Conservation (phyloP, 2,888 invertebrate species). For the Drosophila heteroneura region DNA sequence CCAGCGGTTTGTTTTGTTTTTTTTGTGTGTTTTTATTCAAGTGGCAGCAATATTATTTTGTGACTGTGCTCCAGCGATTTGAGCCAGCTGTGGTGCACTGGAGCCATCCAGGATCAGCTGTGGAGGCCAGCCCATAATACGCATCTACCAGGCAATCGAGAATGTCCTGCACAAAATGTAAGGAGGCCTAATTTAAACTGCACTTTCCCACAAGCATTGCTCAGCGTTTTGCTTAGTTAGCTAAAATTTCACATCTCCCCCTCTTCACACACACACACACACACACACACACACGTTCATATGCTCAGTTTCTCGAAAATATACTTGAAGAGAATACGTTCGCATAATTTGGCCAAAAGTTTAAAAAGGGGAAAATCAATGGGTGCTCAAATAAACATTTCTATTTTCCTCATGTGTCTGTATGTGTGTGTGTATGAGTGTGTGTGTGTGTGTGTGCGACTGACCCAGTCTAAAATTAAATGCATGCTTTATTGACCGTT, state of each 20-base stretch:
- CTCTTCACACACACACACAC: too few relatives aligned
- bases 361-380: constrained; percentile 47
- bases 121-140: constrained; percentile 3
- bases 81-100: constrained; percentile 9
- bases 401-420: not conserved
- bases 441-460: constrained; percentile 18
- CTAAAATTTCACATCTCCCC: not conserved
- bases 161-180: constrained; percentile 55
- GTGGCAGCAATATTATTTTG: constrained; percentile 45
- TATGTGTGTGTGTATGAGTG: constrained; percentile 4
- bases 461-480: constrained; percentile 70
- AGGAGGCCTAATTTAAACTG: constrained; percentile 6
- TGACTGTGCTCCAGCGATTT: constrained; percentile 25
- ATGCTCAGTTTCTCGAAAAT: not conserved
- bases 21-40: constrained; percentile 38
- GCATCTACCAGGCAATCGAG: constrained; percentile 41
- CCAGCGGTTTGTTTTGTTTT: constrained; percentile 22
- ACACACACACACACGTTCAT: not conserved
- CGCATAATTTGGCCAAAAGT: constrained; percentile 5
- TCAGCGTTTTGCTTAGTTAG: not conserved
- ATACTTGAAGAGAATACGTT: constrained; percentile 17
- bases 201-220: not conserved
- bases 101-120: constrained; percentile 5
- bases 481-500: constrained; percentile 61
- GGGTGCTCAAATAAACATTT: constrained; percentile 49